These are phyloP conservation scores for Ectobius pallidus DNA, from an alignment of 2,888 invertebrate genomes.

Conservation along the genomic window DNA sequence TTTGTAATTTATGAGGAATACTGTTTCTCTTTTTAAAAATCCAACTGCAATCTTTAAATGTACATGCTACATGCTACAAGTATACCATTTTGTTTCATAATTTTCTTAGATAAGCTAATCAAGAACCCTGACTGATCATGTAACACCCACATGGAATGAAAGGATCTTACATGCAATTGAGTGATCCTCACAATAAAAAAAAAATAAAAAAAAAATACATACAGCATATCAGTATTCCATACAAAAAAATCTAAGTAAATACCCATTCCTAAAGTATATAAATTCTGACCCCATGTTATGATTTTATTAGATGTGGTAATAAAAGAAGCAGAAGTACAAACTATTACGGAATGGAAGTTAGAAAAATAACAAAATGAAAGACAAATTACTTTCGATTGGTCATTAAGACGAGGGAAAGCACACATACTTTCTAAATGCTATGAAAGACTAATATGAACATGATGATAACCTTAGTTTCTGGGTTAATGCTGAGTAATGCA, in stretches of 20 bases:
- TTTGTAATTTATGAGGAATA: not conserved
- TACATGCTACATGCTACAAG: not conserved
- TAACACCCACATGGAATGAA: constrained; percentile 29
- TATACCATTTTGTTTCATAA: not conserved
- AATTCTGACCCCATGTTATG: not conserved
- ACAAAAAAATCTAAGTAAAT: constrained; percentile 24
- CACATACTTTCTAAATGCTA: too few species aligned
- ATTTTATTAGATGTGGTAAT: too few species aligned
- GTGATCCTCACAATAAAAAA: constrained; percentile 24
- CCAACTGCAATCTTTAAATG: constrained; percentile 6
- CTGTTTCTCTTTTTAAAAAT: not conserved
- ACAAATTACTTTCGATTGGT: too few species aligned
- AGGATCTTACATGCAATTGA: constrained; percentile 21
- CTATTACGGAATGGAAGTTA: too few species aligned
- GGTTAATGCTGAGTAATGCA: too few species aligned
- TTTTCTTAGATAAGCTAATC: constrained; percentile 4
- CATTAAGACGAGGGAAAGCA: too few species aligned
- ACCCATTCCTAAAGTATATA: not conserved
- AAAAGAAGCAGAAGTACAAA: too few species aligned
- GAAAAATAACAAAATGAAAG: too few species aligned
- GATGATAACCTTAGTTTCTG: too few species aligned
- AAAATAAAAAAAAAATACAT: too few species aligned
- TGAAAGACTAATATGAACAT: too few species aligned
- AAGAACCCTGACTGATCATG: constrained; percentile 32
- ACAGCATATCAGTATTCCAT: constrained; percentile 4